Evolutionary conservation across 2,888 invertebrate genomes (phyloP), one percentile per base, ranked within the genome.

Genomic region (Sabatieria punctata): DNA sequence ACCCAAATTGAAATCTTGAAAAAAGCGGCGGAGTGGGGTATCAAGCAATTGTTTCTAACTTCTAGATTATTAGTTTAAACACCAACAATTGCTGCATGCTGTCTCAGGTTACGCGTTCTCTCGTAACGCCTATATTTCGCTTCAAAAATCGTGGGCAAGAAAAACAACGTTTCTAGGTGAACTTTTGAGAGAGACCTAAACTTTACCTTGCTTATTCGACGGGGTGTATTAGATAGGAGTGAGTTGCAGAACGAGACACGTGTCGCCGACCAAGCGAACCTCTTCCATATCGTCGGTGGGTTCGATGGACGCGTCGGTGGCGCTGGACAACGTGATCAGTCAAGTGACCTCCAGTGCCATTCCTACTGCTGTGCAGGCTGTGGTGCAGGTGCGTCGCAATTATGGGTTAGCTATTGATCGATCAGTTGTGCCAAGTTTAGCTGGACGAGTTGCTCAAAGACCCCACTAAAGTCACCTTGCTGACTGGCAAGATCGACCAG

Each of bases 321-420:
- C 68, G 19, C 59, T 71, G 26, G 75, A 75, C 55, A 64, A 71
- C 47, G 72, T 71, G 43, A 73, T 77, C 48, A 73, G 74, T 33
- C 77, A 77, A 51, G 75, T 81, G 51, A 75, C 76, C 36, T 77
- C 75, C 61, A 67, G 74, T 15, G 78, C 80, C 58, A 71, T 78
- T 8, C 65, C 73, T 6, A 71, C 72, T 41, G 76, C 78, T 38
- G 70, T 76, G 50, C 71, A 77, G 51, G 80, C 82, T 1, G 70
- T 82, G 49, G 75, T 76, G 1, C 76, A 70, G 60, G 66, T 54
- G 13, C 19, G 23, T 42, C 21, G 41, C n/a, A 13, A 42, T 42
- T 27, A 39, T 39, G 11, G 15, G 13, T 27, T 39, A 42, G n/a
- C 11, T 13, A 11, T n/a, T n/a, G 19, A 39, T 39, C 40, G 13